A percentile compares a stretch with the other conserved stretches of the same genome.
Conservation (phyloP, 2,888 invertebrate genomes). For the Phania funesta region DNA sequence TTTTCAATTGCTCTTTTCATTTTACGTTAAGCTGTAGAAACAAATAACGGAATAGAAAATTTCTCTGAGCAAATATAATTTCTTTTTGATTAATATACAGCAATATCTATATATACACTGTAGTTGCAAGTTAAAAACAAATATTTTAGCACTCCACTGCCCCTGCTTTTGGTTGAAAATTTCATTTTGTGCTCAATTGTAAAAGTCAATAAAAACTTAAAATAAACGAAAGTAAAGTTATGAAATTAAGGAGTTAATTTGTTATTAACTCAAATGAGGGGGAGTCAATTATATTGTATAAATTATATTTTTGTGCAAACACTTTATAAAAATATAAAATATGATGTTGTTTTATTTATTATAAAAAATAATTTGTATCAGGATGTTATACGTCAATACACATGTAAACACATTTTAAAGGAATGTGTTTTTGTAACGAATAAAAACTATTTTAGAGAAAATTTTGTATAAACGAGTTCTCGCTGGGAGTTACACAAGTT, state of each 20-base stretch:
- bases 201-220: constrained; percentile 52
- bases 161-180: too few relatives aligned
- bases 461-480: too few relatives aligned
- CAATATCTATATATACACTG: constrained; percentile 38
- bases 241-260: constrained; percentile 65
- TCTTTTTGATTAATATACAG: constrained; percentile 59
- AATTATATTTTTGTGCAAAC: constrained; percentile 6
- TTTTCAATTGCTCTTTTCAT: constrained; percentile 66
- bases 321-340: too few relatives aligned
- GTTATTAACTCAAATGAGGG: constrained; percentile 66
- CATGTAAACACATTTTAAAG: constrained; percentile 33
- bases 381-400: constrained; percentile 59
- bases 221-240: constrained; percentile 29
- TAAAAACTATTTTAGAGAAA: not conserved
- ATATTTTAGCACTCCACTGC: constrained; percentile 62
- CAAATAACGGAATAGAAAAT: not conserved
- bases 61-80: constrained; percentile 8
- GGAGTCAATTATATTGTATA: constrained; percentile 60
- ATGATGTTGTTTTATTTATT: too few relatives aligned
- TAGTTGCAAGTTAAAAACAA: constrained; percentile 55
- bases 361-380: too few relatives aligned
- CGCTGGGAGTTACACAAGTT: too few relatives aligned
- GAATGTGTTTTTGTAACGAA: constrained; percentile 15
- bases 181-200: not conserved
- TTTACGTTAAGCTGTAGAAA: constrained; percentile 59